Evolutionary conservation across 1,140 invertebrate species (phyloP).

Genomic region (Coptotermes formosanus): DNA sequence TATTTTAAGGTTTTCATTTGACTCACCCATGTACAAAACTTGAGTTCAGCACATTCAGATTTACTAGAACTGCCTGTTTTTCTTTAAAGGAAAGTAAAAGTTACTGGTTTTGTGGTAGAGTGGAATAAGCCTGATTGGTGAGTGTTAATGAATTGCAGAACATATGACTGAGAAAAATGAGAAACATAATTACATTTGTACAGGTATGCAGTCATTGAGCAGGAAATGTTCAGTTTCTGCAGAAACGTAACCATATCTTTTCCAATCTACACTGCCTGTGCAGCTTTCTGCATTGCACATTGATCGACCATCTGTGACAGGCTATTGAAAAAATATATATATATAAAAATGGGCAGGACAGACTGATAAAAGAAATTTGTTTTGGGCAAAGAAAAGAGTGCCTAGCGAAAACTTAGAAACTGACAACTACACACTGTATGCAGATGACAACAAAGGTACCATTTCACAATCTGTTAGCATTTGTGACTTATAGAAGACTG

Average conservation of each 20-base stretch:
- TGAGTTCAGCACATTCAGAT: no score
- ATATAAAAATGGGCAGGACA: not conserved
- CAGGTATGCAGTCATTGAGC: not conserved
- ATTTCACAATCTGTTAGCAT: not conserved
- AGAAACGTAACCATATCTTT: not conserved
- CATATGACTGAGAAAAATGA: no score
- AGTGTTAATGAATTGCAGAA: no score
- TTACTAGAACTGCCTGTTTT: no score
- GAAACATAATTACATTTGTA: no score
- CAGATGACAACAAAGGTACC: not conserved
- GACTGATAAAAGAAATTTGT: conserved; percentile 11
- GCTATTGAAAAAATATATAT: not conserved
- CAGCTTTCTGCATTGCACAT: not conserved
- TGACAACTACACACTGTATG: not conserved
- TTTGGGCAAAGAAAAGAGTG: not conserved
- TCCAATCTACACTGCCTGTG: not conserved
- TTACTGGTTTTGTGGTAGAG: no score
- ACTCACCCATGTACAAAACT: no score
- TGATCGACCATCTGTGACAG: not conserved
- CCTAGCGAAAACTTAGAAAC: not conserved
- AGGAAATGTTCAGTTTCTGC: not conserved
- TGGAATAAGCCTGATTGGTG: no score
- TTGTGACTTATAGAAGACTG: not conserved
- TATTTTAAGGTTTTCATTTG: no score
- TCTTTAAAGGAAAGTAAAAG: no score